Conservation (phyloP, 2,888 invertebrate species). For the Aphidoletes aphidimyza region DNA sequence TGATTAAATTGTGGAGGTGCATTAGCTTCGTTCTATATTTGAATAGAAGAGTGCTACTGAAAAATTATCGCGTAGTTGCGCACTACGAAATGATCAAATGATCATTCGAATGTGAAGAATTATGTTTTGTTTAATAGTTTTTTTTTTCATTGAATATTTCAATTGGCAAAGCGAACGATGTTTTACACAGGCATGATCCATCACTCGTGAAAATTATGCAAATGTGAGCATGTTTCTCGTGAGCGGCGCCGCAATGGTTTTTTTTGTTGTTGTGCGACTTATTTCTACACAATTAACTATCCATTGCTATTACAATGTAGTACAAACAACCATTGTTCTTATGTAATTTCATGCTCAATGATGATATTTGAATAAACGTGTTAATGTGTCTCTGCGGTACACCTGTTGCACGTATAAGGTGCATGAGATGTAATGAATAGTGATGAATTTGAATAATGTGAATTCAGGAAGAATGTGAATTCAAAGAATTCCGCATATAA, state of each 20-base stretch:
- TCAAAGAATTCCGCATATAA: no score
- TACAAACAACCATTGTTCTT: not conserved
- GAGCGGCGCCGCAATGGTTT: no score
- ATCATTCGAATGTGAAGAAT: not conserved
- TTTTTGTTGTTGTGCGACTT: not conserved
- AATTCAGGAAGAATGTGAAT: no score
- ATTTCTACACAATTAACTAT: not conserved
- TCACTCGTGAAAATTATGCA: not conserved
- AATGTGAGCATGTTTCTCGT: not conserved
- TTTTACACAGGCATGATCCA: not conserved
- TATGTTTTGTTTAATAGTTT: conserved; percentile 1
- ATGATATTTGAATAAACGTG: not conserved
- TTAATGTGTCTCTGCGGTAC: not conserved
- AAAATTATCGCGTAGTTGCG: no score
- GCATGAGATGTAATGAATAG: no score
- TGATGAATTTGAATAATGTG: no score
- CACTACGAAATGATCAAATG: no score
- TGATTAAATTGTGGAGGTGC: no score
- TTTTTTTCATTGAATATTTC: not conserved
- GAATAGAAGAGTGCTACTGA: no score
- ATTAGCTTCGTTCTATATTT: no score
- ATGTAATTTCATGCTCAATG: conserved; percentile 9
- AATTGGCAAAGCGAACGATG: no score
- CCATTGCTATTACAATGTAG: not conserved
- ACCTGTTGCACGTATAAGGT: conserved; percentile 9